Evolutionary conservation across 2,888 invertebrate genomes (phyloP).

Genomic region (Drosophila mayaguana): DNA sequence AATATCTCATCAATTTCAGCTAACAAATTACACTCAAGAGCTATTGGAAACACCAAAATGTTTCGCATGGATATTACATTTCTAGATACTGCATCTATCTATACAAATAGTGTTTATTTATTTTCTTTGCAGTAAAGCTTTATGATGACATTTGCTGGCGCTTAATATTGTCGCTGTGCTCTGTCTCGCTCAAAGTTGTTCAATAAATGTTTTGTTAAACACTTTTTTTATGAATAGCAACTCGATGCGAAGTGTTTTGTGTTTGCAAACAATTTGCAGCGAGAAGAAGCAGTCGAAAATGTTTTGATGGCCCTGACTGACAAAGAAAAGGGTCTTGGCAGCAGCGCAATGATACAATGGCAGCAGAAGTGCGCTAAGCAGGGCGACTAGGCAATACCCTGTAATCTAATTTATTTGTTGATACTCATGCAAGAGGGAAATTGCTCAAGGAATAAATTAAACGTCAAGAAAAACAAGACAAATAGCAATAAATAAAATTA

Average conservation of each 20-base stretch:
- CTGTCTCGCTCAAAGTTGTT: neutral
- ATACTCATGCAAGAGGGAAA: no score
- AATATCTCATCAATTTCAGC: neutral
- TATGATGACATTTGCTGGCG: neutral
- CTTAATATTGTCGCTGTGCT: neutral
- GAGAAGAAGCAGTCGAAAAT: slow-evolving; percentile 26
- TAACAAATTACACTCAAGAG: no score
- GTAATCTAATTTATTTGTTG: neutral
- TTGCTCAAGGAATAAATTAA: no score
- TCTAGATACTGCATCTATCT: neutral
- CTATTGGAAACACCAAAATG: neutral
- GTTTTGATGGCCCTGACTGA: slow-evolving; percentile 5
- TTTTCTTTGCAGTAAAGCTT: neutral
- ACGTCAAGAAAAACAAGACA: no score
- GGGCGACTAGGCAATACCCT: neutral
- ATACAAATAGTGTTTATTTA: neutral
- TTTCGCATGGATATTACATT: neutral
- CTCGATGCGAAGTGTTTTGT: neutral
- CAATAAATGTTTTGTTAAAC: neutral
- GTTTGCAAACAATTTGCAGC: slow-evolving; percentile 29
- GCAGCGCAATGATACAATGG: neutral
- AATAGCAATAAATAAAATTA: no score
- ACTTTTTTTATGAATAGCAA: neutral
- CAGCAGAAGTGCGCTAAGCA: no score
- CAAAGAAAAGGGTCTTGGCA: neutral